Evolutionary conservation across 1,140 invertebrate genomes (phyloP).

Genomic region (Zaprionus capensis): DNA sequence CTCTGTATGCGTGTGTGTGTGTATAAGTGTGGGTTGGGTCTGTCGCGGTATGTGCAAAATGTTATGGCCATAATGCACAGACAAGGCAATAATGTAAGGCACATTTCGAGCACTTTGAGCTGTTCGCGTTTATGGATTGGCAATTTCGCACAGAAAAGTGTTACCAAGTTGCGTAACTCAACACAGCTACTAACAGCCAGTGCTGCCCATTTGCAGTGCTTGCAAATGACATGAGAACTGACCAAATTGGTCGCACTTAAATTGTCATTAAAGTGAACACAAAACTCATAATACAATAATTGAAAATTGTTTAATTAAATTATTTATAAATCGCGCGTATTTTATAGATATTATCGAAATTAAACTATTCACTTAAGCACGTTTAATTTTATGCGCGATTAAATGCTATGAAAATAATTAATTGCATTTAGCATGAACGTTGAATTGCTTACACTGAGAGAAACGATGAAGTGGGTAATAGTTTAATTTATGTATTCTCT

Average conservation of each 20-base stretch:
- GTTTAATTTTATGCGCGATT: conserved; percentile 8
- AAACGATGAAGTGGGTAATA: background rate
- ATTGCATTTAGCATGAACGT: background rate
- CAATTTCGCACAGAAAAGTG: conserved; percentile 41
- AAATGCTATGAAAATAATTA: background rate
- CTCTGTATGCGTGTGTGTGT: conserved; percentile 1
- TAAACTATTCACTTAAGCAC: background rate
- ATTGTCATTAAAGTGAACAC: background rate
- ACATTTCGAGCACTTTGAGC: conserved; percentile 38
- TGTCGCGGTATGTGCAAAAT: conserved; percentile 71
- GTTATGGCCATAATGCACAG: conserved; percentile 76
- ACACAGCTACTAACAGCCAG: conserved; percentile 15
- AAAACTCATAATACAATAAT: background rate
- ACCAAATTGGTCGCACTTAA: background rate
- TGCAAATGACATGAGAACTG: background rate
- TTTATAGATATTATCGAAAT: background rate
- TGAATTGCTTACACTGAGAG: background rate
- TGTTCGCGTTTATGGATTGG: conserved; percentile 34
- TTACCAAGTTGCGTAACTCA: conserved; percentile 42
- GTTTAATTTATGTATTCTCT: no score
- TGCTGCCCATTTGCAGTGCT: conserved; percentile 16
- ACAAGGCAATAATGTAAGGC: conserved; percentile 60
- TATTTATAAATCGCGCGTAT: background rate
- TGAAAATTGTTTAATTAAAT: background rate
- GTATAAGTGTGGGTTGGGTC: conserved; percentile 46